Conservation (phyloP, 2,797 vertebrate species). For the Podargus strigoides region DNA sequence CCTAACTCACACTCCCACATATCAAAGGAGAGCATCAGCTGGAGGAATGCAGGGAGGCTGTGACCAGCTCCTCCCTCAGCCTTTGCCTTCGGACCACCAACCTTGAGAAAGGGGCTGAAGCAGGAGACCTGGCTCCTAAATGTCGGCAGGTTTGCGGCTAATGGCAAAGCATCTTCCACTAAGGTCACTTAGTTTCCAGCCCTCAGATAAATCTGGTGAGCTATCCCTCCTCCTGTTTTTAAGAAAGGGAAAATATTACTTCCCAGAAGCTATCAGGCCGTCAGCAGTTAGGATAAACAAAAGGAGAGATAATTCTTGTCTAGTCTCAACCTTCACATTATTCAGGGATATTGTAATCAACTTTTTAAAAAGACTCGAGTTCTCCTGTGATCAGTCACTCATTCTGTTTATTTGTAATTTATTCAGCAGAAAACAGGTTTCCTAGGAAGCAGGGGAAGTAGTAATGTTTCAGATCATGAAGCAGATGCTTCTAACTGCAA, state of each 20-base stretch:
- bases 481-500: slow-evolving; percentile 21
- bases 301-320: not conserved
- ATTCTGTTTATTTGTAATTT: not conserved
- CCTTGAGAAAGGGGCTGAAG: not conserved
- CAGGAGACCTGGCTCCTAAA: not conserved
- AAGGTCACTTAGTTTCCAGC: not conserved
- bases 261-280: not conserved
- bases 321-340: not conserved
- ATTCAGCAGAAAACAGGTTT: not conserved
- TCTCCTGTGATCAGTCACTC: not conserved
- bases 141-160: not conserved
- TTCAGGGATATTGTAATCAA: not conserved
- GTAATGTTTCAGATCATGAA: not conserved
- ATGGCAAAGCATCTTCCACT: not conserved
- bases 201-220: not conserved
- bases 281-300: not conserved
- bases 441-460: not conserved
- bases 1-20: not conserved
- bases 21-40: not conserved
- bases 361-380: not conserved
- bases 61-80: not conserved
- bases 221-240: not conserved
- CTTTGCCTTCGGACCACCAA: slow-evolving; percentile 18
- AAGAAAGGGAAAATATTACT: not conserved
- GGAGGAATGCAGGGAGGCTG: not conserved